Percentiles rank a stretch among this genome's conserved stretches.
Evolutionary conservation across 1,140 invertebrate species (phyloP).

Genomic region (Vanessa tameamea): DNA sequence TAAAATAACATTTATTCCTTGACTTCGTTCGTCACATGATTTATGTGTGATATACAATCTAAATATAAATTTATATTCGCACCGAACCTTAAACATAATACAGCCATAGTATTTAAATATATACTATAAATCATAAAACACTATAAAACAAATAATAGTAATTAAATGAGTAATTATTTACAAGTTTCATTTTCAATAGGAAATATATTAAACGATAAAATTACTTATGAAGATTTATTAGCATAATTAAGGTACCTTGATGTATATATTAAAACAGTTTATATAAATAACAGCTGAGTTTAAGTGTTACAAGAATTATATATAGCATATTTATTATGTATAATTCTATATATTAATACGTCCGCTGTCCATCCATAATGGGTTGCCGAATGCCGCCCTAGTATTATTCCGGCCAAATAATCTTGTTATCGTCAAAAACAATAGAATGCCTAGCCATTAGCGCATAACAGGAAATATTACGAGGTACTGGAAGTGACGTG

Average conservation of each 20-base stretch:
- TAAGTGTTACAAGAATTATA: not conserved
- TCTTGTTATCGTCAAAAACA: constrained; percentile 73
- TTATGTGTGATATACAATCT: no score
- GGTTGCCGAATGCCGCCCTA: constrained; percentile 45
- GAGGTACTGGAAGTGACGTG: constrained; percentile 21
- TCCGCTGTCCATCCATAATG: constrained; percentile 24
- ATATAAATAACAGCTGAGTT: no score
- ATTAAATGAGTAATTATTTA: no score
- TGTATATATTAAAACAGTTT: no score
- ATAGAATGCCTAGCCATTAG: constrained; percentile 61
- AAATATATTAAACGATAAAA: no score
- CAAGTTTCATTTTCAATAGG: no score
- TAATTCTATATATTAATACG: not conserved
- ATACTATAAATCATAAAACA: no score
- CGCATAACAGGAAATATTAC: constrained; percentile 37
- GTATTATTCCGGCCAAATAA: constrained; percentile 73
- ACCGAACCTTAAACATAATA: not conserved
- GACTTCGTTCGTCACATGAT: no score
- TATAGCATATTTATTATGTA: not conserved
- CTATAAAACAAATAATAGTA: no score
- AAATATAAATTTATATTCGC: no score
- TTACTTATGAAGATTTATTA: not conserved
- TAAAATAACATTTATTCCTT: no score
- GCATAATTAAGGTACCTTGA: not conserved
- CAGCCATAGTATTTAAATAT: no score